A percentile compares a stretch with the other conserved stretches of the same genome.
Conservation (phyloP, 2,888 invertebrate species). For the Stenotaenia linearis region DNA sequence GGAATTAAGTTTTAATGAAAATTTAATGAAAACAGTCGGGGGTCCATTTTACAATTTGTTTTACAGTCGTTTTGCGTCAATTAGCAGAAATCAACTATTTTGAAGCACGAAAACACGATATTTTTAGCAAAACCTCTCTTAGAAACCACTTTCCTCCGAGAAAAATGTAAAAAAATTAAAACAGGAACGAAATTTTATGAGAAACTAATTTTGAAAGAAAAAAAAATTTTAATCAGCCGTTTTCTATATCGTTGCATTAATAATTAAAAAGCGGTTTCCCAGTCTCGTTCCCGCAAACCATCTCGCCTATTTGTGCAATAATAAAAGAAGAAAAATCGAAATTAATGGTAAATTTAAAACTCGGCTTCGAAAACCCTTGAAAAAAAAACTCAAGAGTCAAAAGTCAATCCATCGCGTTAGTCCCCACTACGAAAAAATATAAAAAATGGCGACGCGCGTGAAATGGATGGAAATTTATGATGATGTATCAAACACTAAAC, state of each 20-base stretch:
- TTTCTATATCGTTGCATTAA: neutral
- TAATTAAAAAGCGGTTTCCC: neutral
- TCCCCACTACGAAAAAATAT: neutral
- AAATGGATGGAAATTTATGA: slow-evolving; percentile 24
- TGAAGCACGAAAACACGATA: no score
- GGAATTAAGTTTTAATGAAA: neutral
- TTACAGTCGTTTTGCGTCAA: neutral
- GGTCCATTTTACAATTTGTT: neutral
- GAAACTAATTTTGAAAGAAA: neutral
- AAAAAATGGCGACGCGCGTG: neutral
- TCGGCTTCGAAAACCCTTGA: neutral
- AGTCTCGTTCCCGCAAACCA: neutral
- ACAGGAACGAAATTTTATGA: neutral
- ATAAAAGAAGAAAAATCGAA: neutral
- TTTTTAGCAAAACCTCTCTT: no score
- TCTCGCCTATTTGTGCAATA: neutral
- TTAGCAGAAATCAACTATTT: no score
- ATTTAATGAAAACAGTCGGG: no score
- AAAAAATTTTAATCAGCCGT: neutral
- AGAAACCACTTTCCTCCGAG: neutral
- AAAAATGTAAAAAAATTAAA: neutral
- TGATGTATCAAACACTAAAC: slow-evolving; percentile 26
- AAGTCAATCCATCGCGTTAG: neutral
- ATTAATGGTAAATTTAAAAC: neutral
- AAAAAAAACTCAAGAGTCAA: neutral